Base-by-base conservation (phyloP, 2,888 invertebrate genomes). In the Escarpia spicata region DNA sequence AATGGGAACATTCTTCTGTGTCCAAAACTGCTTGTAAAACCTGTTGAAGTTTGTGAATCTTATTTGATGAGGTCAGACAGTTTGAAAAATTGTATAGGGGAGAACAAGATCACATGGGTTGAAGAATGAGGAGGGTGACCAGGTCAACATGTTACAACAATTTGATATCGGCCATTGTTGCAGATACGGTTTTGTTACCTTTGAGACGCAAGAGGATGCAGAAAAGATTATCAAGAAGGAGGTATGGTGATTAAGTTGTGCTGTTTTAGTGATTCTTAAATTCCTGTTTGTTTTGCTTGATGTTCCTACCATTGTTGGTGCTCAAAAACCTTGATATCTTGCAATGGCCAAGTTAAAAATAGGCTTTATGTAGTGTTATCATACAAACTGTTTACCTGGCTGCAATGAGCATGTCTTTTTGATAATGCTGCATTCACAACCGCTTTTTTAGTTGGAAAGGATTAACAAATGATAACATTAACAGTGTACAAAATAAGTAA, bases 121-220 rank as follows among this genome's bases (percentile, higher is more conserved):
- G n/a, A 6, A 26, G 75, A 75, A 75, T 26, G 0, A 75, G 26
- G 19, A 75, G 26, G 19, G 75, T 75, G 19, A 19, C 75, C 26
- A 75, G 75, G 6, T 3, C 75, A 52, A 15, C 52, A 52, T 45
- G 37, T 92, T 92, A 92, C 9, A 91, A 91, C 91, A 43, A 12
- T 90, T 90, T 90, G 37, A 43, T 92, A 37, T 93, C 43, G n/a
- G 90, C 43, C 43, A 52, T 10, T 92, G 93, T 94, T 94, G 89
- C 94, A 97, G 97, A 94, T 98, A 98, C 96, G 98, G 98, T 92
- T 98, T 98, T 96, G 98, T 98, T 90, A 98, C 98, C 92, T 98
- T 98, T 96, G 98, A 98, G 97, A 98, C 98, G 92, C 98, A 98
- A 96, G 98, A 98, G 95, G 98, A 98, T 97, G 98, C 98, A 2